Evolutionary conservation across 2,888 invertebrate species (phyloP).

Genomic region (Marronus borbonicus): DNA sequence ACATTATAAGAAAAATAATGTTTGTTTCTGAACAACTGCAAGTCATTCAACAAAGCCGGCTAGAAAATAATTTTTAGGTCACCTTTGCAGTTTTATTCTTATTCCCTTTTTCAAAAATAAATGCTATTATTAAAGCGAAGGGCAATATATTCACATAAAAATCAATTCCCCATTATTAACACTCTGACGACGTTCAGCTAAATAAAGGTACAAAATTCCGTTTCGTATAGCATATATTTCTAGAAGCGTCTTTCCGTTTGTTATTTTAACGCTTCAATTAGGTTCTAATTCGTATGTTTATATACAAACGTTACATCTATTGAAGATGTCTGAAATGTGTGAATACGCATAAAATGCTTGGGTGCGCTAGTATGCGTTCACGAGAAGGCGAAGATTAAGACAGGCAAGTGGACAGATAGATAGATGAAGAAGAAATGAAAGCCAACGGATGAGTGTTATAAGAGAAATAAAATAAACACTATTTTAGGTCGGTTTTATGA

Average conservation of each 20-base stretch:
- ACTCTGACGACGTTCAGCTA: not conserved
- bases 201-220: conserved; percentile 18
- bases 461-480: conserved; percentile 68
- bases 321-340: conserved; percentile 27
- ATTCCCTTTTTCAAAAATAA: not conserved
- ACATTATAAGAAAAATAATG: too few relatives aligned
- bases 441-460: conserved; percentile 60
- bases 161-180: conserved; percentile 15
- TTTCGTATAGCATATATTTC: conserved; percentile 4
- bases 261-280: conserved; percentile 45
- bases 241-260: conserved; percentile 38
- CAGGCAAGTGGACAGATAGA: conserved; percentile 43
- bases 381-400: conserved; percentile 29
- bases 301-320: conserved; percentile 30
- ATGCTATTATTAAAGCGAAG: not conserved
- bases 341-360: conserved; percentile 27
- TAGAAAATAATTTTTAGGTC: too few relatives aligned
- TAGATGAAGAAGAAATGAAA: conserved; percentile 45
- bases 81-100: not conserved
- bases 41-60: too few relatives aligned
- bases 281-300: conserved; percentile 44
- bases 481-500: conserved; percentile 64
- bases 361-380: conserved; percentile 9
- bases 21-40: too few relatives aligned
- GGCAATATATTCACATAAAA: conserved; percentile 14